Conservation (phyloP, 2,113 vertebrate species). For the Coregonus clupeaformis region DNA sequence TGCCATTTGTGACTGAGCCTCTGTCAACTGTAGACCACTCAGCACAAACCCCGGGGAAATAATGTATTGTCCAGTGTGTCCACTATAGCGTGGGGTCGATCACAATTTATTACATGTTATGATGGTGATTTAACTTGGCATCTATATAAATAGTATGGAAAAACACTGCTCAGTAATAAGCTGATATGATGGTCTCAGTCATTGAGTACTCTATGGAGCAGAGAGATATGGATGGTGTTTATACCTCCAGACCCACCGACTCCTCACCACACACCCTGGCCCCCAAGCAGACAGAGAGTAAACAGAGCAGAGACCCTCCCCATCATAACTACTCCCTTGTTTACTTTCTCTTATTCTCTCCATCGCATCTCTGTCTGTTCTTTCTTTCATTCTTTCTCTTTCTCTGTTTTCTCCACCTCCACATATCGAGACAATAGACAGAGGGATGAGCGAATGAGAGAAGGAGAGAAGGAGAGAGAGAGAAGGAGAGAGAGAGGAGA, state of each 20-base stretch:
- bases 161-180: background rate
- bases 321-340: rapidly evolving
- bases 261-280: background rate
- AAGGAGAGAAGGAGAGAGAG: no score
- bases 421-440: no score
- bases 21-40: background rate
- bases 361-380: background rate
- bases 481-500: no score
- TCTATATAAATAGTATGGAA: background rate
- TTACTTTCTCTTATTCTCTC: background rate
- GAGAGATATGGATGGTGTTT: background rate
- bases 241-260: no score
- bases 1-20: background rate
- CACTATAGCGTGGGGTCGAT: no score
- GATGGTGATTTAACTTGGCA: no score
- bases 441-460: background rate
- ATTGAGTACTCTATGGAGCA: background rate
- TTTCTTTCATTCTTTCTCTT: background rate
- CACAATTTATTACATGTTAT: no score
- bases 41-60: background rate
- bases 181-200: background rate
- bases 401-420: background rate
- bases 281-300: background rate
- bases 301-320: background rate
- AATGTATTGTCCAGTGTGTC: no score